A percentile compares a stretch with the other conserved stretches of the same genome.
Evolutionary conservation across 2,113 vertebrate species (phyloP).

Genomic region (Theristicus caerulescens): DNA sequence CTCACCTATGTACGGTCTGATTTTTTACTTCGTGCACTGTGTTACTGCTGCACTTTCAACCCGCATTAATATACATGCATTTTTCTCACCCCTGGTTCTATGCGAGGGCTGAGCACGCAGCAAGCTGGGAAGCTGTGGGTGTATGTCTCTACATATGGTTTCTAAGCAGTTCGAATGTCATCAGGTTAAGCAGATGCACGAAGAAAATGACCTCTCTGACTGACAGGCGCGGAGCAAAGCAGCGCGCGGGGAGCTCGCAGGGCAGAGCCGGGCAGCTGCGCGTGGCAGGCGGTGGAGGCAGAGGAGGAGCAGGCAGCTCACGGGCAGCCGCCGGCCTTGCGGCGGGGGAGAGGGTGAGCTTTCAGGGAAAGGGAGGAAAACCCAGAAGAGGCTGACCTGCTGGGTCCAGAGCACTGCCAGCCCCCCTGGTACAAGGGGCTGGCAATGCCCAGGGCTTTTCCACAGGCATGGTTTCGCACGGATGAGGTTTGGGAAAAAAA

Average conservation of each 20-base stretch:
- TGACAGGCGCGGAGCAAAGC: background rate
- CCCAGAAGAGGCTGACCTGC: background rate
- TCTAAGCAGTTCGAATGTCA: background rate
- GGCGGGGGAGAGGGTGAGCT: background rate
- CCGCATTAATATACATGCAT: rapidly evolving
- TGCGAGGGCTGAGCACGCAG: background rate
- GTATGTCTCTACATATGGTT: background rate
- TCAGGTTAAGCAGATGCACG: background rate
- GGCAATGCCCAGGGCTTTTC: background rate
- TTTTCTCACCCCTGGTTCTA: background rate
- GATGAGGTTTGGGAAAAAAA: background rate
- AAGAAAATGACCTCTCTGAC: background rate
- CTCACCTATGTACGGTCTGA: rapidly evolving
- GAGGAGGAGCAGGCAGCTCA: background rate
- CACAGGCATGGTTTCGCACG: background rate
- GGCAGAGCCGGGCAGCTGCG: background rate
- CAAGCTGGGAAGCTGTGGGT: background rate
- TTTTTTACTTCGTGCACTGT: background rate
- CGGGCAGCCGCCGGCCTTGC: background rate
- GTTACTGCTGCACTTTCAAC: background rate
- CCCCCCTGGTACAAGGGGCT: background rate
- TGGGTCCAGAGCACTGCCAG: too few species aligned
- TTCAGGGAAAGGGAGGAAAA: background rate
- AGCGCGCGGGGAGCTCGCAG: background rate
- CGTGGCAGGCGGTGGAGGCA: background rate